A percentile compares a stretch with the other conserved stretches of the same genome.
phyloP scores from a whole-genome alignment of 2,888 invertebrate genomes.

The Melanchra persicariae region DNA sequence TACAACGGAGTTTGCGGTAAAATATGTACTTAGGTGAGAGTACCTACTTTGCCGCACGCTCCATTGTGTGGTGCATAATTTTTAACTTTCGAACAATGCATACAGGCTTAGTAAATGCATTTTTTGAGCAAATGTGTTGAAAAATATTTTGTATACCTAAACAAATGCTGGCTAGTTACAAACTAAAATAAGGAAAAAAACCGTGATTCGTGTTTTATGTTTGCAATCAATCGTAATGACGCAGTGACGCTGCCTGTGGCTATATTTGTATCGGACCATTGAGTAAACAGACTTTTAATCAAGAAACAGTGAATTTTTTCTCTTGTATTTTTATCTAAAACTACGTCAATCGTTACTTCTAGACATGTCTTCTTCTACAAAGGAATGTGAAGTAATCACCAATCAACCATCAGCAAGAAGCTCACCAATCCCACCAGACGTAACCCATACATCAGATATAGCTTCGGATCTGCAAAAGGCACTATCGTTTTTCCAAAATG shows the following conservation, averaged over 20 bases:
- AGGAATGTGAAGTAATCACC: slow-evolving; percentile 8
- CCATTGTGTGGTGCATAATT: too few species aligned
- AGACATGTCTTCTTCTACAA: background rate
- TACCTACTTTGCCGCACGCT: too few species aligned
- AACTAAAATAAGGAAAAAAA: slow-evolving; percentile 13
- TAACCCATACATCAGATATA: background rate
- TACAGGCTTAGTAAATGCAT: too few species aligned
- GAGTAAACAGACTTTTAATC: slow-evolving; percentile 31
- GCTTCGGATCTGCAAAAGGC: background rate
- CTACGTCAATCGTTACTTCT: background rate
- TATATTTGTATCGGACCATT: slow-evolving; percentile 17
- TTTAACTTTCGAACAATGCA: too few species aligned
- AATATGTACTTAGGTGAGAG: too few species aligned
- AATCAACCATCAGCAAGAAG: slow-evolving; percentile 13
- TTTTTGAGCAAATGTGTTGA: too few species aligned
- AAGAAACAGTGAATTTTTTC: slow-evolving; percentile 1
- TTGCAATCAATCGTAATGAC: slow-evolving; percentile 16
- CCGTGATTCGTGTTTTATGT: slow-evolving; percentile 17
- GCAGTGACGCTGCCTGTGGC: background rate
- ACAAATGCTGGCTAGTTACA: slow-evolving; percentile 7
- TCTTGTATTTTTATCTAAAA: background rate
- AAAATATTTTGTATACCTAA: background rate
- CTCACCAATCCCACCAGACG: background rate
- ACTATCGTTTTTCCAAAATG: background rate
- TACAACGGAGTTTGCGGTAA: too few species aligned